Conservation (phyloP, 2,888 invertebrate genomes). For the Mylabris sibirica region DNA sequence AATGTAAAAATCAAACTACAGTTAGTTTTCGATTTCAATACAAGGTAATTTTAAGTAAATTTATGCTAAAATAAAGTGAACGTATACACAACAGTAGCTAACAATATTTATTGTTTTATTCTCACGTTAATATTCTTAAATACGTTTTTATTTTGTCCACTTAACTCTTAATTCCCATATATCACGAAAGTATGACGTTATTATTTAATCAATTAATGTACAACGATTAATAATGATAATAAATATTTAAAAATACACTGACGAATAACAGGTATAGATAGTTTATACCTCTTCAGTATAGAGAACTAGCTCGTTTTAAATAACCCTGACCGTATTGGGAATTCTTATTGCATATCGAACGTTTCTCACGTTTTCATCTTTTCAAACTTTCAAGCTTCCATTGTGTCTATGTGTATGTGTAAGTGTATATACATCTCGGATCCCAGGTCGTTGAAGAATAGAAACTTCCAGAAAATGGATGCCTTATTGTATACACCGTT, state of each 20-base stretch:
- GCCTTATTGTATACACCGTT: slow-evolving; percentile 11
- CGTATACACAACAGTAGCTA: slow-evolving; percentile 34
- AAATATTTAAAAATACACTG: not conserved
- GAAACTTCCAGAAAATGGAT: slow-evolving; percentile 30
- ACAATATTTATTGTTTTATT: slow-evolving; percentile 40
- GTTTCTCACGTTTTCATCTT: slow-evolving; percentile 54
- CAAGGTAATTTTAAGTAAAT: slow-evolving; percentile 37
- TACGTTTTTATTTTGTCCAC: slow-evolving; percentile 27
- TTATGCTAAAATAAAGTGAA: slow-evolving; percentile 38
- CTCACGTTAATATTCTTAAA: slow-evolving; percentile 30
- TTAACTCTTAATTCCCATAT: slow-evolving; percentile 25
- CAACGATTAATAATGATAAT: not conserved
- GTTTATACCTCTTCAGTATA: not conserved
- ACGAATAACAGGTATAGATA: slow-evolving; percentile 1
- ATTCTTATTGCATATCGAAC: slow-evolving; percentile 48
- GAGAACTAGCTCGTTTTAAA: not conserved
- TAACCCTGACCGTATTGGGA: slow-evolving; percentile 41
- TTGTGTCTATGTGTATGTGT: slow-evolving; percentile 36
- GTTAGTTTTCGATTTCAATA: slow-evolving; percentile 26
- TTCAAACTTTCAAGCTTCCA: slow-evolving; percentile 49
- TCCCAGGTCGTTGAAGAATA: slow-evolving; percentile 26
- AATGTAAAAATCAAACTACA: slow-evolving; percentile 19
- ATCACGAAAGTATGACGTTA: slow-evolving; percentile 24
- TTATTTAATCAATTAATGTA: slow-evolving; percentile 21
- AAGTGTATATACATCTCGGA: slow-evolving; percentile 12